Evolutionary conservation across 2,797 vertebrate species (phyloP), one percentile per base, ranked within the genome.

Genomic region (Micropoecilia bifurca): DNA sequence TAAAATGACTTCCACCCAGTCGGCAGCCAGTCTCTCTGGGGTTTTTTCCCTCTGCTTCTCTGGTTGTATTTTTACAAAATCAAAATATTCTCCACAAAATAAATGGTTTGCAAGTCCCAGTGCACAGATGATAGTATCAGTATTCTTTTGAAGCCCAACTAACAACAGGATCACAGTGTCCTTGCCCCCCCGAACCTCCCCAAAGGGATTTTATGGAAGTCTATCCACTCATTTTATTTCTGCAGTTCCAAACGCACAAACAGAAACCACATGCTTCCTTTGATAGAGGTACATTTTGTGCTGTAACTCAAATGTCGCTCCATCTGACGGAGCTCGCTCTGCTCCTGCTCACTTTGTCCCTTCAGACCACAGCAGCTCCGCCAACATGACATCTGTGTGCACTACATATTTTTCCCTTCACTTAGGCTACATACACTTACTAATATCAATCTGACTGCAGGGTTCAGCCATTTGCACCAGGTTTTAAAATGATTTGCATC

Each of bases 231-330:
- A 55, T 77, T 50, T 71, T 77, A 61, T 55, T 55, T 48, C 48
- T 1, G 22, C 22, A 8, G 47, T 43, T 30, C 25, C n/a, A 55
- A 69, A 55, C 53, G 36, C 63, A 45, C 47, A 63, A 75, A 63
- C 43, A 75, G 73, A 77, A 71, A 71, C 48, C 76, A 22, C 14
- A 71, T n/a, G n/a, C 48, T 45, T 77, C 36, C 41, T 71, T 77
- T 36, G 33, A 41, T 10, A 50, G 47, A 53, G 63, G 63, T 43
- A 53, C 76, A 71, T 77, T 77, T 77, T 69, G 47, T 50, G 41
- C 57, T 74, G 48, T 55, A 39, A 63, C n/a, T 66, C 57, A 63
- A 45, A 76, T 61, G 61, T 76, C 59, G 48, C 12, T 22, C 47
- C 61, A 20, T 43, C 39, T 45, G 25, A 47, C 47, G 14, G 13